These are phyloP conservation scores for Drosophila albomicans DNA, from an alignment of 1,140 invertebrate species.

Conservation along the genomic window DNA sequence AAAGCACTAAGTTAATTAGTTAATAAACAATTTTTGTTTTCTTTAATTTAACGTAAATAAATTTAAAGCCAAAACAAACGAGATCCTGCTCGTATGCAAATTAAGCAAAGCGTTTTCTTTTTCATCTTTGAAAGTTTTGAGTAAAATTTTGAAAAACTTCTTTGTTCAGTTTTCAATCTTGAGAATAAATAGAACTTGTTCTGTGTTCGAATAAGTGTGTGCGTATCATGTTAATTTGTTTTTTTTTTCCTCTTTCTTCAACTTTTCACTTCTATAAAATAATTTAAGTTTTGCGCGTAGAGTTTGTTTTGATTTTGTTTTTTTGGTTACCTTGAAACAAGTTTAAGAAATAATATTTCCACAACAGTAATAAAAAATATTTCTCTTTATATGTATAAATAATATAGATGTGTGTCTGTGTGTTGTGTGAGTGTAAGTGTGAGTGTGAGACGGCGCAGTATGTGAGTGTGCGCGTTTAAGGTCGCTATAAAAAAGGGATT, in stretches of 20 bases:
- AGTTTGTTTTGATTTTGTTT: slow-evolving; percentile 41
- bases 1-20: slow-evolving; percentile 65
- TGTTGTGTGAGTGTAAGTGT: slow-evolving; percentile 5
- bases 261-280: slow-evolving; percentile 54
- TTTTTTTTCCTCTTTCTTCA: slow-evolving; percentile 12
- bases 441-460: slow-evolving; percentile 42
- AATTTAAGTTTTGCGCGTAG: slow-evolving; percentile 81
- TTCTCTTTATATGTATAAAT: slow-evolving; percentile 72
- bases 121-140: slow-evolving; percentile 41
- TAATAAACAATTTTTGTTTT: slow-evolving; percentile 65
- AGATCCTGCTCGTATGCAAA: slow-evolving; percentile 84
- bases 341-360: slow-evolving; percentile 70
- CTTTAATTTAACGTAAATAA: slow-evolving; percentile 51
- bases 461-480: slow-evolving; percentile 50
- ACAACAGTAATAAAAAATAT: slow-evolving; percentile 67
- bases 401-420: slow-evolving; percentile 54
- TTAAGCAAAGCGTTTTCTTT: slow-evolving; percentile 58
- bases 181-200: slow-evolving; percentile 71
- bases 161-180: slow-evolving; percentile 40
- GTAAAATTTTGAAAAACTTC: slow-evolving; percentile 63
- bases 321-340: slow-evolving; percentile 64
- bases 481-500: slow-evolving; percentile 62
- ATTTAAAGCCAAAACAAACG: slow-evolving; percentile 83
- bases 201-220: slow-evolving; percentile 58
- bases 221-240: slow-evolving; percentile 24